Base-by-base conservation (phyloP, 1,140 invertebrate genomes). In the Tigriopus japonicus region DNA sequence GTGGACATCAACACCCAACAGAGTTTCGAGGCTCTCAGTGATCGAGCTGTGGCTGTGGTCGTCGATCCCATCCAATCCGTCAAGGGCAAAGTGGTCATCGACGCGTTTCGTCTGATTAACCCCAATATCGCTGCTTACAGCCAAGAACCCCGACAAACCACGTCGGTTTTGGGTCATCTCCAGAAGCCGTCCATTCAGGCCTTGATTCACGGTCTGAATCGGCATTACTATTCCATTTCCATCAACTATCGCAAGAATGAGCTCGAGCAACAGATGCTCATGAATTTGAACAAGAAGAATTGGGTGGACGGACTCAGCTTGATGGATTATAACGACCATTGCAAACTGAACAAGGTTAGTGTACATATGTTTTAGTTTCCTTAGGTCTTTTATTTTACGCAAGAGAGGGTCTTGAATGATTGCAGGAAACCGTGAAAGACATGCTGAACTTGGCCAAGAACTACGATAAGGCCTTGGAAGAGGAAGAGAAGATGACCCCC, bases 1-100 rank as follows among this genome's bases (percentile, higher is more conserved):
- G 96, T 99, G 1, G 96, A 99, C 74, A 98, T 99, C 65, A 98
- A 98, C 68, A 99, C 96, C 12, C 96, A 99, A 71, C 95, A 99
- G 70, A 96, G 91, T 65, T 99, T 99, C 75, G 96, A 99, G 75
- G 93, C 94, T 9, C 75, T 99, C 0, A 95, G 91, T 52, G 94
- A 99, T 71, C 75, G 96, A 70, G 96, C 95, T 23, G 96, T 99
- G 0, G 96, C 96, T 64, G 96, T 98, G 65, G 96, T 99, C 6
- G 93, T 99, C 51, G 96, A 99, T 77, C 95, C 96, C 5, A 99
- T 99, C 71, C 96, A 99, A 71, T 95, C 90, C 63, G 96, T 99
- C 0, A 99, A 98, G 76, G 74, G 87, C 42, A 91, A 92, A 78
- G 89, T 93, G 43, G 89, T 94, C 0, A 93, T 93, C 65, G 89